Conservation (phyloP, 2,113 vertebrate species). For the Tauraco erythrolophus region DNA sequence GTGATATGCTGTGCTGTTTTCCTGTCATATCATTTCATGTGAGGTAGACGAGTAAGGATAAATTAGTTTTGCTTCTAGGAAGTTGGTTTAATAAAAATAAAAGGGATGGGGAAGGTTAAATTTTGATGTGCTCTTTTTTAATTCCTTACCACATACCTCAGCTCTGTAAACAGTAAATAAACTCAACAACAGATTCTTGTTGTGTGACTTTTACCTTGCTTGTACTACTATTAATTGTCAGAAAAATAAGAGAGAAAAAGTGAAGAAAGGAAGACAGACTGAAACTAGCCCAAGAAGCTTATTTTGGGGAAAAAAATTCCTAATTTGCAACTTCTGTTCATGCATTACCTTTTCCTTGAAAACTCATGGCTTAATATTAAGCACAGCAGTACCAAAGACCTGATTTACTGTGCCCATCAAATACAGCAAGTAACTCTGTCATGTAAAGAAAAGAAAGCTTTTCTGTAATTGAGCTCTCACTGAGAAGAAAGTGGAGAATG, state of each 20-base stretch:
- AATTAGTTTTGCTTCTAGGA: neutral
- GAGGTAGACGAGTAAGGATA: neutral
- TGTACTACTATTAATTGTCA: neutral
- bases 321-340: constrained; percentile 15
- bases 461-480: neutral
- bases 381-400: neutral
- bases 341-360: constrained; percentile 1
- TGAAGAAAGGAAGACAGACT: neutral
- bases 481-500: neutral
- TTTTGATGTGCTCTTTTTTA: neutral
- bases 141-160: neutral
- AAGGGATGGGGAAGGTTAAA: neutral
- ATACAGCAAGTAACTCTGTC: neutral
- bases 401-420: neutral
- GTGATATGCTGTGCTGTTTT: neutral
- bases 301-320: neutral
- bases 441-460: neutral
- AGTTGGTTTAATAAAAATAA: neutral
- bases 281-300: neutral
- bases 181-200: neutral
- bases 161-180: constrained; percentile 7
- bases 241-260: neutral
- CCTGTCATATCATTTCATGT: neutral
- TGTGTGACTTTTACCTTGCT: neutral
- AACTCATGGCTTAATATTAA: constrained; percentile 14